Conservation (phyloP, 2,797 vertebrate species). For the Geotrypetes seraphini region DNA sequence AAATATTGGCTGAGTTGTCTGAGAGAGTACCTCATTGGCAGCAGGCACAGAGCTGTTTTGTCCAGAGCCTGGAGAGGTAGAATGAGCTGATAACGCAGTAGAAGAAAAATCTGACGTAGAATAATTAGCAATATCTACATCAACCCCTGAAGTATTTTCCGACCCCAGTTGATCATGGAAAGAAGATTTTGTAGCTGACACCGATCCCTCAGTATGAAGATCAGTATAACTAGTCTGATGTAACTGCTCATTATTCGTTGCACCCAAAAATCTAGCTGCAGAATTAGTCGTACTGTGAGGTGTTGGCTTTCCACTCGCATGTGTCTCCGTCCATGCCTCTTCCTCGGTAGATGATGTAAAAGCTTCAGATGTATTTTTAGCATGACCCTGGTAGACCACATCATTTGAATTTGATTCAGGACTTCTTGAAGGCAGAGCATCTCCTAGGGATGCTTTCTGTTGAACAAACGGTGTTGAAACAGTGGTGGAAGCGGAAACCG, state of each 20-base stretch:
- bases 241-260: constrained; percentile 16
- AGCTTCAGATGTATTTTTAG: constrained; percentile 34
- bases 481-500: constrained; percentile 34
- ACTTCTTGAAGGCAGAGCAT: constrained; percentile 38
- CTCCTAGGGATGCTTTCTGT: constrained; percentile 34
- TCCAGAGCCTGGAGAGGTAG: constrained; percentile 56
- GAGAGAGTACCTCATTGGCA: constrained; percentile 54
- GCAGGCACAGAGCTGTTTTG: constrained; percentile 49
- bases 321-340: constrained; percentile 16
- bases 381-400: constrained; percentile 22
- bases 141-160: constrained; percentile 25
- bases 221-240: constrained; percentile 31
- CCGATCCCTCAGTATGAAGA: constrained; percentile 9
- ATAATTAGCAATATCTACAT: constrained; percentile 39
- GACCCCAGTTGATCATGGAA: constrained; percentile 27
- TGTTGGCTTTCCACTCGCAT: constrained; percentile 21
- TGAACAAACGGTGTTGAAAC: constrained; percentile 22
- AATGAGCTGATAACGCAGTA: constrained; percentile 47
- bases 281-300: constrained; percentile 9
- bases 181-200: constrained; percentile 24
- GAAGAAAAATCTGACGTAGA: constrained; percentile 49
- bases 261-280: constrained; percentile 6
- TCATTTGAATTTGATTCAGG: constrained; percentile 30
- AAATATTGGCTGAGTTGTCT: constrained; percentile 70
- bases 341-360: constrained; percentile 25